These are phyloP conservation scores for Lutraria rhynchaena DNA, from an alignment of 1,140 invertebrate species.

Conservation along the genomic window DNA sequence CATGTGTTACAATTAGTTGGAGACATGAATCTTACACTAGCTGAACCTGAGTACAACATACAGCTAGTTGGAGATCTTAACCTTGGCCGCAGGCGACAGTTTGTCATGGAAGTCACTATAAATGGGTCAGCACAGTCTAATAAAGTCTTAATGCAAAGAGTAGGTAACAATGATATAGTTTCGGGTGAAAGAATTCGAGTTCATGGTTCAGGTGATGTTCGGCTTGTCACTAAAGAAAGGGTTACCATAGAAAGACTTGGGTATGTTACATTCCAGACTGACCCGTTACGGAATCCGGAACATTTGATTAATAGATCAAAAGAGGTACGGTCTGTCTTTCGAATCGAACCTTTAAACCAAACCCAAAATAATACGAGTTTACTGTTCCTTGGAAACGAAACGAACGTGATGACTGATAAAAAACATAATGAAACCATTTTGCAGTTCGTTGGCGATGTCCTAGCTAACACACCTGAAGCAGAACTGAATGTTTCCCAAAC, in stretches of 20 bases:
- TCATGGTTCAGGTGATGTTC: slow-evolving; percentile 21
- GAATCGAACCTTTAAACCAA: slow-evolving; percentile 1
- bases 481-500: not conserved
- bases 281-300: not conserved
- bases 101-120: slow-evolving; percentile 15
- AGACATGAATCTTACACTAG: slow-evolving; percentile 23
- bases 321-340: slow-evolving; percentile 13
- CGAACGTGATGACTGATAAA: not conserved
- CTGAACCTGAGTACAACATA: not conserved
- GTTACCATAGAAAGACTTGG: slow-evolving; percentile 24
- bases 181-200: slow-evolving; percentile 24
- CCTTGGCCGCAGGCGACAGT: slow-evolving; percentile 9
- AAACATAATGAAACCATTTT: slow-evolving; percentile 17
- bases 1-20: slow-evolving; percentile 27
- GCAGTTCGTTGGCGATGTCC: slow-evolving; percentile 16
- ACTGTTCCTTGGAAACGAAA: slow-evolving; percentile 31
- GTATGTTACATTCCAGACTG: slow-evolving; percentile 22
- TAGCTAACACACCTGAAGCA: not conserved
- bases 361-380: not conserved
- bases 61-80: slow-evolving; percentile 25
- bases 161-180: slow-evolving; percentile 29
- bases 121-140: not conserved
- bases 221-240: slow-evolving; percentile 32
- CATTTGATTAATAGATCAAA: not conserved
- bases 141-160: slow-evolving; percentile 21